phyloP scores from a whole-genome alignment of 2,888 invertebrate genomes.

The Eupithecia dodoneata region DNA sequence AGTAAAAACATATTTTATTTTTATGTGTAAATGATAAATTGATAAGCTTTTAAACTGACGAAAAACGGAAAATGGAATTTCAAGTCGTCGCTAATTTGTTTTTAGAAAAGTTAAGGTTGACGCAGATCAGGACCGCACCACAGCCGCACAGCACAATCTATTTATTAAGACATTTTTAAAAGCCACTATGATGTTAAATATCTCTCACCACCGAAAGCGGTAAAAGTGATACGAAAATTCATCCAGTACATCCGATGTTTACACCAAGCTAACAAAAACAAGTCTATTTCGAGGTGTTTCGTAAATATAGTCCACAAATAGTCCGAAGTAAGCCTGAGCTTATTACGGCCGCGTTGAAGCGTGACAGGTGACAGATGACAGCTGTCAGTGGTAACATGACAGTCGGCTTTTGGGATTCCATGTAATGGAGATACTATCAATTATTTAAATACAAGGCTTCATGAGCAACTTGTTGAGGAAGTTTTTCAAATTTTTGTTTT shows the following conservation, averaged over 20 bases:
- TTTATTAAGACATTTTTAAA: neutral
- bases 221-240: neutral
- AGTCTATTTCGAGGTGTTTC: conserved; percentile 27
- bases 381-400: conserved; percentile 24
- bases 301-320: conserved; percentile 22
- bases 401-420: conserved; percentile 10
- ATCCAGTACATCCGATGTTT: neutral
- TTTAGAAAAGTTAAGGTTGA: too few species aligned
- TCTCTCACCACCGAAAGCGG: neutral
- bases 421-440: neutral
- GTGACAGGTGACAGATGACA: conserved; percentile 32
- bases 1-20: too few species aligned
- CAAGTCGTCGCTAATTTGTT: too few species aligned
- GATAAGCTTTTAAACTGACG: too few species aligned
- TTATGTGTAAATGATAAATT: too few species aligned
- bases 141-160: too few species aligned
- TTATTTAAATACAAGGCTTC: neutral
- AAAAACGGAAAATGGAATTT: too few species aligned
- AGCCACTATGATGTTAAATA: neutral
- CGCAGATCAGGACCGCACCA: too few species aligned
- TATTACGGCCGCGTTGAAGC: conserved; percentile 28
- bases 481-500: neutral
- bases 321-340: conserved; percentile 16
- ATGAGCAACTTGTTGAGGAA: neutral
- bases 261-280: conserved; percentile 19